phyloP scores from a whole-genome alignment of 2,797 vertebrate species.

The Echiichthys vipera region DNA sequence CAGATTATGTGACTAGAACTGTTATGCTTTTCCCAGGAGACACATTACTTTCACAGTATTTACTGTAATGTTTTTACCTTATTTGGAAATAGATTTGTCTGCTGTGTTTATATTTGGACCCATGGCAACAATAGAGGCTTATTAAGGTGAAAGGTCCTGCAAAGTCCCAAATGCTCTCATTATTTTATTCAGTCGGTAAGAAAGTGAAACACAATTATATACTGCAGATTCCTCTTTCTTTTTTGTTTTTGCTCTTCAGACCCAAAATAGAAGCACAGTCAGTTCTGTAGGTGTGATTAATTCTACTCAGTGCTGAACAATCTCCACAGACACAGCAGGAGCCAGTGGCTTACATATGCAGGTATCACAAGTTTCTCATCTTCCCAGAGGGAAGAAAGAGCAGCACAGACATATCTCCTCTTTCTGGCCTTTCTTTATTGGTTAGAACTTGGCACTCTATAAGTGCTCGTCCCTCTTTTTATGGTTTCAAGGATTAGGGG shows the following conservation, averaged over 20 bases:
- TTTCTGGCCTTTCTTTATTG: slow-evolving; percentile 32
- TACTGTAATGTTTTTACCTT: slow-evolving; percentile 14
- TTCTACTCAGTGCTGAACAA: slow-evolving; percentile 36
- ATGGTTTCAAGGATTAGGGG: slow-evolving; percentile 53
- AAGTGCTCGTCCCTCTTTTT: slow-evolving; percentile 36
- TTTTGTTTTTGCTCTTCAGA: neutral
- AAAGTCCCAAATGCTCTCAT: slow-evolving; percentile 9
- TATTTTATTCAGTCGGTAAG: neutral
- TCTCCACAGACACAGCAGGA: slow-evolving; percentile 39
- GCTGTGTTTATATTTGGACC: neutral
- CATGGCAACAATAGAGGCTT: slow-evolving; percentile 7
- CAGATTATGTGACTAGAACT: neutral
- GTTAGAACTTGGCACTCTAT: slow-evolving; percentile 30
- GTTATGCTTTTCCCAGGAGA: neutral
- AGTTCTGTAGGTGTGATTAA: slow-evolving; percentile 41
- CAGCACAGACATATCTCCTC: slow-evolving; percentile 19
- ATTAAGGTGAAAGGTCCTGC: slow-evolving; percentile 22
- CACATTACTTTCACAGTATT: slow-evolving; percentile 9
- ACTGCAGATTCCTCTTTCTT: neutral
- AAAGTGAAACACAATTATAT: slow-evolving; percentile 9
- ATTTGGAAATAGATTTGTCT: slow-evolving; percentile 24
- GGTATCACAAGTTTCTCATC: slow-evolving; percentile 45
- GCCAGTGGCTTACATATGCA: slow-evolving; percentile 24
- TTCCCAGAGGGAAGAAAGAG: slow-evolving; percentile 28
- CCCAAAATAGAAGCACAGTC: slow-evolving; percentile 6